Evolutionary conservation across 2,888 invertebrate species (phyloP), one percentile per base, ranked within the genome.

Genomic region (Dicyrtomina minuta): DNA sequence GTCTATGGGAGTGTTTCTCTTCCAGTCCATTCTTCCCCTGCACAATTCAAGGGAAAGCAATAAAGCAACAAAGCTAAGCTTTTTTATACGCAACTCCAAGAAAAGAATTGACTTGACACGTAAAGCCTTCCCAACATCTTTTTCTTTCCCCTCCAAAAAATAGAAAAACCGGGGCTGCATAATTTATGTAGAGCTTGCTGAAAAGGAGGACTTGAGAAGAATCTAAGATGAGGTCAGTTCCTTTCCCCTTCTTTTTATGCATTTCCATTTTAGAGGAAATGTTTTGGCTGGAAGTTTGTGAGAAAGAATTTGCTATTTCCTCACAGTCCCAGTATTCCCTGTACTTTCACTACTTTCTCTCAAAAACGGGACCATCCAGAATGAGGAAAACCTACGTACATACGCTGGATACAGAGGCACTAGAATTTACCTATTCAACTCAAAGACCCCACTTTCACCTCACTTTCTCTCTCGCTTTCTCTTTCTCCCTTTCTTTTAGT

Each of bases 171-270:
- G 33, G 17, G 56, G 8, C 26, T 56, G 56, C 56, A 56, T 56
- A 56, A 56, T 56, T 56, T 27, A 56, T 56, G 56, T 33, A 56
- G 15, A 56, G n/a, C 53, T 49, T 49, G 49, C 15, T 49, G 49
- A 49, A 41, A 41, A 8, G 43, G 13, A 49, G 17, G 22, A 49
- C 49, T 49, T 49, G 49, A 49, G 17, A 22, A 49, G 49, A 49
- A 49, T 49, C 49, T 15, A 49, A 49, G 49, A 49, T 49, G 49
- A 49, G 49, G 49, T 49, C 49, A 49, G 17, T 22, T 22, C 17
- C 15, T 49, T 49, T 49, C 17, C 22, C 49, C n/a, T n/a, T n/a
- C n/a, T n/a, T n/a, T n/a, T n/a, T n/a, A n/a, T n/a, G n/a, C n/a
- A n/a, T n/a, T n/a, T n/a, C n/a, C n/a, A n/a, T n/a, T n/a, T n/a